Base-by-base conservation (phyloP, 2,113 vertebrate genomes). In the Eclectus roratus region DNA sequence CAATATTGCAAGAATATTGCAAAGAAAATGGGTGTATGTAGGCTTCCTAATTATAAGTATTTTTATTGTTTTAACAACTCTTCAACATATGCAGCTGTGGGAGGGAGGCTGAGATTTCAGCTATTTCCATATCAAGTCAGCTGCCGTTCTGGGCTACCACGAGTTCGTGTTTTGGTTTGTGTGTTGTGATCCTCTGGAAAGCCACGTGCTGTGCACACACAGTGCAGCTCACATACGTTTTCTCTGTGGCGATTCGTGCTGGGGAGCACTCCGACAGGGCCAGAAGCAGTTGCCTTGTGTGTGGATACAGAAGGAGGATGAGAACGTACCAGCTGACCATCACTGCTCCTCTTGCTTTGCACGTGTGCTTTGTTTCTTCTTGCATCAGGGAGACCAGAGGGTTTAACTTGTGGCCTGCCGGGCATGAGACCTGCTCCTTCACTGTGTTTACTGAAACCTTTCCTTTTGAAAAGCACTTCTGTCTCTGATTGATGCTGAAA, bases 21-120 rank as follows among this genome's bases (percentile, higher is more conserved):
- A 81, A 93, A 95, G 88, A 94, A 93, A 97, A 93, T 74, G 88
- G 76, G 85, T 95, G 82, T 88, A 90, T 52, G 60, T 90, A 71
- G 90, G 20, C 55, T 90, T 80, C 69, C 83, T 95, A 94, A 95
- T 96, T 96, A 60, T 73, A 88, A 94, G 65, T 71, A 74, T 83
- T 91, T 91, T 90, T 86, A 78, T 94, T 94, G 64, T 88, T 89
- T 93, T 71, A 92, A 88, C 47, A 56, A 71, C 68, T 55, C 88
- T 88, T 90, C 60, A 44, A 63, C 60, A 66, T 88, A 89, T 37
- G 89, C 50, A 84, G 72, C 77, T 55, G 71, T 11, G 21, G 69
- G 47, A 64, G 61, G 60, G 56, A 83, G 37, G 69, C 60, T 93
- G 90, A 93, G 68, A 83, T 94, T 90, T 50, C 69, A 85, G 65